Percentiles rank a stretch among this genome's conserved stretches.
These are phyloP conservation scores for Clarias platycephalus DNA, from an alignment of 2,797 vertebrate genomes.

Conservation along the genomic window DNA sequence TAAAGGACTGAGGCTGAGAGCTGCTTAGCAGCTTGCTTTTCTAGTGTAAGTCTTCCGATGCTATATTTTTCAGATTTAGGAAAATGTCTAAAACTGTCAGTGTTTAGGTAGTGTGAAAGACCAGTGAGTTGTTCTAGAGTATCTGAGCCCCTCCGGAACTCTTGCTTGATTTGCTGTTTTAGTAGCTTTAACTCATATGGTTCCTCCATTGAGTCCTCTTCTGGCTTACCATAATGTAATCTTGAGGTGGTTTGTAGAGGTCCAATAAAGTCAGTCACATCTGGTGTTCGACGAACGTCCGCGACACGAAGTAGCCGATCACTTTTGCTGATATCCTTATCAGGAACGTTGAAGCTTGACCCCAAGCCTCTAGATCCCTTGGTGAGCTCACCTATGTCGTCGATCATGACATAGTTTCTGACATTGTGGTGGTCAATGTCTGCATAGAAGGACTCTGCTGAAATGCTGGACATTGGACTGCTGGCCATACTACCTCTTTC, in stretches of 20 bases:
- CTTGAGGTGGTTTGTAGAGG: conserved; percentile 83
- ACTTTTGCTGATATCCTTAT: conserved; percentile 92
- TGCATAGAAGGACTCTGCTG: conserved; percentile 95
- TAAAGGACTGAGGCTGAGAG: conserved; percentile 92
- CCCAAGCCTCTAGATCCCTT: conserved; percentile 85
- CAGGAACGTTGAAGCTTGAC: conserved; percentile 88
- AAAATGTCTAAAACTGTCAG: conserved; percentile 91
- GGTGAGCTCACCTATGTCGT: conserved; percentile 96
- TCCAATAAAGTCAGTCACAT: conserved; percentile 92
- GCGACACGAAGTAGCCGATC: conserved; percentile 88
- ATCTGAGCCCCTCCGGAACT: conserved; percentile 93
- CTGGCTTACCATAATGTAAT: conserved; percentile 89
- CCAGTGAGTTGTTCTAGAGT: conserved; percentile 89
- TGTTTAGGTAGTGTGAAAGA: conserved; percentile 91
- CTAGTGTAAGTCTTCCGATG: conserved; percentile 94
- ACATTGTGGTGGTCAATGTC: conserved; percentile 93
- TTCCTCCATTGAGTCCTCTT: conserved; percentile 97
- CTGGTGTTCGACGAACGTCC: conserved; percentile 87
- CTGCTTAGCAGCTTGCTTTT: conserved; percentile 98
- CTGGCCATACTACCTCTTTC: conserved; percentile 93
- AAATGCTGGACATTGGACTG: conserved; percentile 97
- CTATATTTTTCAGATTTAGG: conserved; percentile 98
- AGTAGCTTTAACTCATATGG: conserved; percentile 96
- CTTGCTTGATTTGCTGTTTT: conserved; percentile 98
- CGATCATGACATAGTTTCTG: conserved; percentile 94